phyloP scores from a whole-genome alignment of 1,140 invertebrate species.

The Rhizoglyphus robini region DNA sequence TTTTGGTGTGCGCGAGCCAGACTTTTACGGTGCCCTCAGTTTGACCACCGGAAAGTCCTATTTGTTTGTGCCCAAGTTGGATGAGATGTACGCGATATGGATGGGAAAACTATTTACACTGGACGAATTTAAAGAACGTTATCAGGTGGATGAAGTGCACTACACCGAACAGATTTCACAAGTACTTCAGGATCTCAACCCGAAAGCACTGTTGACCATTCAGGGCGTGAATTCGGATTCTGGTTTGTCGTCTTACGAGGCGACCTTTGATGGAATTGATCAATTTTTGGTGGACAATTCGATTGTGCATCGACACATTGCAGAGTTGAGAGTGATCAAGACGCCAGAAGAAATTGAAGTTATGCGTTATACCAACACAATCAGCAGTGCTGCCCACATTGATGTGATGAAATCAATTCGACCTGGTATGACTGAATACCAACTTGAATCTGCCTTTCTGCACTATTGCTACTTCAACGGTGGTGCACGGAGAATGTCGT shows the following conservation, averaged over 20 bases:
- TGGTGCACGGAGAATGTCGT: constrained; percentile 65
- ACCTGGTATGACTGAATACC: constrained; percentile 79
- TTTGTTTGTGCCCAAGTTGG: constrained; percentile 69
- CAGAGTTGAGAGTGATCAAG: constrained; percentile 77
- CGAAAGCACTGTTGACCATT: constrained; percentile 42
- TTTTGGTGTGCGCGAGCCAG: constrained; percentile 79
- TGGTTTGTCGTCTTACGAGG: constrained; percentile 53
- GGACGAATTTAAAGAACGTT: constrained; percentile 59
- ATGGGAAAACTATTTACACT: constrained; percentile 52
- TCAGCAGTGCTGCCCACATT: constrained; percentile 86
- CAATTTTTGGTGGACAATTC: constrained; percentile 58
- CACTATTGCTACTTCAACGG: constrained; percentile 59
- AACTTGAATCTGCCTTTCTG: constrained; percentile 69
- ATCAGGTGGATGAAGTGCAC: constrained; percentile 65
- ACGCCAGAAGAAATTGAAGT: constrained; percentile 73
- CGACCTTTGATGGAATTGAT: constrained; percentile 67
- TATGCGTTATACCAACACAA: constrained; percentile 69
- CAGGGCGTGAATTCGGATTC: constrained; percentile 75
- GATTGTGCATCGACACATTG: constrained; percentile 57
- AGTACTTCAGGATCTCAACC: too few species aligned
- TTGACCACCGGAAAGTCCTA: constrained; percentile 50
- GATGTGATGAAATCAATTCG: constrained; percentile 53
- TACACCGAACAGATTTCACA: constrained; percentile 63
- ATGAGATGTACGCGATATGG: constrained; percentile 72
- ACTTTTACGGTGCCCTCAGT: constrained; percentile 69